Conservation (phyloP, 2,113 vertebrate species). For the Brachyhypopomus occidentalis region DNA sequence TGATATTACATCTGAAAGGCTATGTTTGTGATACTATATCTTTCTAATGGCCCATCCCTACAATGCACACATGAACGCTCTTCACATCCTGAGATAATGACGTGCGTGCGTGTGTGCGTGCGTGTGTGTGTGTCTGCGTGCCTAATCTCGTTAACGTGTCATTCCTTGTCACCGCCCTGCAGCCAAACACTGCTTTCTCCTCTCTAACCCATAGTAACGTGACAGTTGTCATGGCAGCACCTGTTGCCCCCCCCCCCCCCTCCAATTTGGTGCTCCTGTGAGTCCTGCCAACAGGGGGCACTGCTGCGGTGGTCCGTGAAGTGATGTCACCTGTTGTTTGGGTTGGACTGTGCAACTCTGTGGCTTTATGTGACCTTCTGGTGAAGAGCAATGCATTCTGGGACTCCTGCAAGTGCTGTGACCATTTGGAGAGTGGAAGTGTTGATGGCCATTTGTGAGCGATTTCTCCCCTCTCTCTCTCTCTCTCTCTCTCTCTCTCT, state of each 20-base stretch:
- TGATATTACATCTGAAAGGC: too few relatives aligned
- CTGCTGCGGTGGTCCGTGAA: neutral
- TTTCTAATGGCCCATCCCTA: neutral
- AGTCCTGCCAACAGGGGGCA: too few relatives aligned
- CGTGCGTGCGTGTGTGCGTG: neutral
- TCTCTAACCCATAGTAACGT: conserved; percentile 13
- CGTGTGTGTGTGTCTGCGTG: conserved; percentile 11
- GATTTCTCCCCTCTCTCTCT: neutral
- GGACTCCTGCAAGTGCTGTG: neutral
- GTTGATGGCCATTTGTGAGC: conserved; percentile 35
- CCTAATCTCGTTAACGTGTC: conserved; percentile 39
- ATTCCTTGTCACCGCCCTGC: conserved; percentile 17
- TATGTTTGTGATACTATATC: too few relatives aligned
- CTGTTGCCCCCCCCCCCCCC: neutral
- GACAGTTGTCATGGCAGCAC: conserved; percentile 12
- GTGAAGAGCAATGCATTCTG: conserved; percentile 27
- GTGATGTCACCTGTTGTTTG: neutral
- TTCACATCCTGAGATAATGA: neutral
- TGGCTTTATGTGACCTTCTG: neutral
- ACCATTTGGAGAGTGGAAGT: conserved; percentile 25
- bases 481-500: neutral
- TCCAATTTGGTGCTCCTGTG: neutral
- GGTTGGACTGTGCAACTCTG: neutral
- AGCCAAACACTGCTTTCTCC: conserved; percentile 17
- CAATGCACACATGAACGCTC: neutral